phyloP scores from a whole-genome alignment of 2,888 invertebrate species.

The Dolichomitus sp. region DNA sequence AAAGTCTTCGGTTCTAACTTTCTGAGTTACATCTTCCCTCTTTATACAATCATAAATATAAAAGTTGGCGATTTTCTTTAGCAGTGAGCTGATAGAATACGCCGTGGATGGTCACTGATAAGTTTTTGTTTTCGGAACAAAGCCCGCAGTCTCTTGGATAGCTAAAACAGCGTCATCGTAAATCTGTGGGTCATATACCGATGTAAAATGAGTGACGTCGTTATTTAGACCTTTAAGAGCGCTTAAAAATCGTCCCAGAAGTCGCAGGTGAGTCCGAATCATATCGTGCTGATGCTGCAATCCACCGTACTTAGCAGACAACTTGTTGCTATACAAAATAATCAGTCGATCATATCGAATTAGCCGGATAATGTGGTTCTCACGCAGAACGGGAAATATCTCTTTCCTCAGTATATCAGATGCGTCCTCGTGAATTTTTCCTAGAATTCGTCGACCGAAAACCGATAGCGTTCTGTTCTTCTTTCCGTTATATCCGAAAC shows the following conservation, averaged over 20 bases:
- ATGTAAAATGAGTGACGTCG: slow-evolving; percentile 45
- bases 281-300: slow-evolving; percentile 55
- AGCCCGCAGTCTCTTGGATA: too few relatives aligned
- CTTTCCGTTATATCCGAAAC: slow-evolving; percentile 42
- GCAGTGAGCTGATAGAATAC: slow-evolving; percentile 17
- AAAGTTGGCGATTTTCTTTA: slow-evolving; percentile 42
- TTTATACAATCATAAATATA: slow-evolving; percentile 26
- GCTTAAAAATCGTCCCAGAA: slow-evolving; percentile 37
- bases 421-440: slow-evolving; percentile 61
- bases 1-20: slow-evolving; percentile 62
- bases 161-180: slow-evolving; percentile 39
- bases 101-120: slow-evolving; percentile 42
- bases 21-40: slow-evolving; percentile 6
- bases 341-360: slow-evolving; percentile 67
- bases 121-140: background rate
- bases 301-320: slow-evolving; percentile 32
- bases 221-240: slow-evolving; percentile 27
- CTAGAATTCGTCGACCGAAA: slow-evolving; percentile 49
- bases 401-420: slow-evolving; percentile 48
- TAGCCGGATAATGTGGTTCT: slow-evolving; percentile 48
- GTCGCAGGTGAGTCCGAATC: slow-evolving; percentile 50
- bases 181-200: slow-evolving; percentile 33
- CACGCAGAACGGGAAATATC: slow-evolving; percentile 65
- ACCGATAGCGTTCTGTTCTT: slow-evolving; percentile 3
- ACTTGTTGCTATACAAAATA: slow-evolving; percentile 50